phyloP scores from a whole-genome alignment of 2,888 invertebrate species.

The Tiliacea aurago region DNA sequence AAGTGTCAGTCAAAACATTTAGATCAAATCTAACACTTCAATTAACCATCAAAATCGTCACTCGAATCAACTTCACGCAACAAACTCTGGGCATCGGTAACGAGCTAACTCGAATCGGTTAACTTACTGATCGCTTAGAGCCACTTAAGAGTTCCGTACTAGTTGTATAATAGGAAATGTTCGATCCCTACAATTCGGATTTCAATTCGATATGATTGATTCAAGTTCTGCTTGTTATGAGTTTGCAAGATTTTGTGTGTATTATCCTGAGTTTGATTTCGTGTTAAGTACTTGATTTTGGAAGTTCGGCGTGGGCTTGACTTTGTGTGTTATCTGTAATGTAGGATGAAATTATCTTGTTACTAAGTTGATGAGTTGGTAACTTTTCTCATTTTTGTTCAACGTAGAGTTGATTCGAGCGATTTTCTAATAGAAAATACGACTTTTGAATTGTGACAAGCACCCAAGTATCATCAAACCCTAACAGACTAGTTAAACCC shows the following conservation, averaged over 20 bases:
- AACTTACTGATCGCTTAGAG: conserved; percentile 76
- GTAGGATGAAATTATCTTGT: conserved; percentile 31
- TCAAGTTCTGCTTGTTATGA: conserved; percentile 63
- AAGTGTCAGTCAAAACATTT: not conserved
- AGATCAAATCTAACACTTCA: not conserved
- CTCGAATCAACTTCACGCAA: conserved; percentile 62
- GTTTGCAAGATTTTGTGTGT: conserved; percentile 60
- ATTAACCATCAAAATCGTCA: conserved; percentile 50
- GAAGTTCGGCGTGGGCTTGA: conserved; percentile 32
- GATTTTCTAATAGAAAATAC: not conserved
- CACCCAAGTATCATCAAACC: not conserved
- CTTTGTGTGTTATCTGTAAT: conserved; percentile 24
- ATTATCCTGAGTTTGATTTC: conserved; percentile 42
- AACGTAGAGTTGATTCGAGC: not conserved
- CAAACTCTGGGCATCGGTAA: conserved; percentile 69
- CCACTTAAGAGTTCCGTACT: conserved; percentile 68
- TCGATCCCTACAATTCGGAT: conserved; percentile 62
- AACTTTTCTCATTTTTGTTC: not conserved
- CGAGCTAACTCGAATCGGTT: conserved; percentile 74
- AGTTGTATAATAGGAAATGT: conserved; percentile 74
- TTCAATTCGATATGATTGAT: conserved; percentile 66
- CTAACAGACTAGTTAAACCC: no score
- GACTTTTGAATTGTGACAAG: not conserved
- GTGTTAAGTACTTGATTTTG: conserved; percentile 31
- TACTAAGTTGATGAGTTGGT: conserved; percentile 26